Percentiles rank a stretch among this genome's conserved stretches.
phyloP scores from a whole-genome alignment of 2,888 invertebrate genomes.

The Sminthurinus aureus region DNA sequence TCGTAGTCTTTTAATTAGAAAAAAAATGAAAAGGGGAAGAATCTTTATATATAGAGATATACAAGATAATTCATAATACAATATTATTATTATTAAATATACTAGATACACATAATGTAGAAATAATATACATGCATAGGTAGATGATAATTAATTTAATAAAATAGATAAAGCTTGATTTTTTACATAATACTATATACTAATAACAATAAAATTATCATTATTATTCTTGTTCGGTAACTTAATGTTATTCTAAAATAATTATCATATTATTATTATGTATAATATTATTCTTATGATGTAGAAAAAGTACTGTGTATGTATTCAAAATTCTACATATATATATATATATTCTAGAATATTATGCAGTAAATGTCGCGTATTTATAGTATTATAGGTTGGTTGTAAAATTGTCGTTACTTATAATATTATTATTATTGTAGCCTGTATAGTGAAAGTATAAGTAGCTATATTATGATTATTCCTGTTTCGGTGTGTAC shows the following conservation, averaged over 20 bases:
- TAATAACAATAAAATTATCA: too few relatives aligned
- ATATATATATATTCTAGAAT: too few relatives aligned
- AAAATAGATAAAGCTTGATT: not conserved
- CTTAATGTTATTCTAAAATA: too few relatives aligned
- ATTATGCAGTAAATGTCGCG: not conserved
- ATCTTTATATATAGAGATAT: constrained; percentile 3
- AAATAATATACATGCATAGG: not conserved
- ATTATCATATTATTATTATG: too few relatives aligned
- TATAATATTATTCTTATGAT: too few relatives aligned
- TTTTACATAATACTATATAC: not conserved
- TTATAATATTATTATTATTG: not conserved
- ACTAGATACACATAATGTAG: too few relatives aligned
- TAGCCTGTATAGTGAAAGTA: not conserved
- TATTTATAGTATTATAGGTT: not conserved
- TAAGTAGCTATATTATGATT: not conserved
- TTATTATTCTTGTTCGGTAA: not conserved
- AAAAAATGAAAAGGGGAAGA: not conserved
- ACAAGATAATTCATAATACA: too few relatives aligned
- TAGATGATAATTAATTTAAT: not conserved
- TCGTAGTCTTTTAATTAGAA: constrained; percentile 20
- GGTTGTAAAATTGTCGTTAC: not conserved
- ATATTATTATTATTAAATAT: too few relatives aligned
- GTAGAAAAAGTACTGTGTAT: too few relatives aligned
- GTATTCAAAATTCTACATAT: too few relatives aligned
- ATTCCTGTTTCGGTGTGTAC: too few relatives aligned